Evolutionary conservation across 2,113 vertebrate species (phyloP).

Genomic region (Pycnonotus jocosus): DNA sequence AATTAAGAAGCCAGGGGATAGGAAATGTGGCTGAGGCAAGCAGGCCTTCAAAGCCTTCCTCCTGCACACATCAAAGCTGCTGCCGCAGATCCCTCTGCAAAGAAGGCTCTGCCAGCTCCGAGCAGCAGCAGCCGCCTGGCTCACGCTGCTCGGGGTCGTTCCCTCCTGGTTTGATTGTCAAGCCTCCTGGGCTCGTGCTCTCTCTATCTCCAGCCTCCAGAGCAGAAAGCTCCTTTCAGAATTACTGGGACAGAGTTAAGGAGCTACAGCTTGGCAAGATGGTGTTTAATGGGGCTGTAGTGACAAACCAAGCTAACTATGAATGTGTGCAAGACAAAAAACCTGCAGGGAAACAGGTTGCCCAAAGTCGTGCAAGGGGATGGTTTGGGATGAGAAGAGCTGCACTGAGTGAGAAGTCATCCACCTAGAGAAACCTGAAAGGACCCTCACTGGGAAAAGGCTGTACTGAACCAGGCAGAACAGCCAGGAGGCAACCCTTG

Average conservation of each 20-base stretch:
- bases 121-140: not conserved
- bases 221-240: conserved; percentile 25
- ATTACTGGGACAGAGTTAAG: conserved; percentile 32
- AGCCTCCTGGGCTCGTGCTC: not conserved
- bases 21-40: conserved; percentile 16
- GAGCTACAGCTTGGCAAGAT: conserved; percentile 31
- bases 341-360: not conserved
- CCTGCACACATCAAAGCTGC: conserved; percentile 15
- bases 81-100: not conserved
- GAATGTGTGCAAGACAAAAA: conserved; percentile 7
- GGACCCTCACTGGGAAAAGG: not conserved
- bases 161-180: conserved; percentile 39
- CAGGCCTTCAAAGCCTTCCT: conserved; percentile 21
- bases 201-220: conserved; percentile 38
- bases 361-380: not conserved
- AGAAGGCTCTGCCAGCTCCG: not conserved
- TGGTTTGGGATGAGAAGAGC: conserved; percentile 27
- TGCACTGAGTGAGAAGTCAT: not conserved
- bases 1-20: conserved; percentile 18
- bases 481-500: not conserved
- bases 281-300: not conserved
- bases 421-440: not conserved
- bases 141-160: not conserved
- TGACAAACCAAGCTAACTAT: not conserved
- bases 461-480: not conserved